Evolutionary conservation across 2,888 invertebrate species (phyloP), one percentile per base, ranked within the genome.

Genomic region (Maniola hyperantus): DNA sequence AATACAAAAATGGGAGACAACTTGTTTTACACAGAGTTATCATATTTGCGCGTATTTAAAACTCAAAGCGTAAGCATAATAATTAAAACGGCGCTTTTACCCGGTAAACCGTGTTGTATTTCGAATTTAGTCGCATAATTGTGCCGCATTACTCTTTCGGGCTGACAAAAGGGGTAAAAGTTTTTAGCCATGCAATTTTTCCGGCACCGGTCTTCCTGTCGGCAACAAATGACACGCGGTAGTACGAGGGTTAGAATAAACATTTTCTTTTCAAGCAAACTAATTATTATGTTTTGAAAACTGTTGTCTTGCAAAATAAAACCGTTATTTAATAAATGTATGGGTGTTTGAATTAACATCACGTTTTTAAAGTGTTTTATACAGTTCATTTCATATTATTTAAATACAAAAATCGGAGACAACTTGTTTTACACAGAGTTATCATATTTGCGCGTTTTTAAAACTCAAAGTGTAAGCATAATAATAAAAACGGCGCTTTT

Each of bases 181-280:
- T 64, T 70, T 69, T 71, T 68, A 67, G 71, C 65, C 71, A 71
- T 71, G 71, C 68, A 63, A 71, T 71, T 68, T 71, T 71, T 71
- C 71, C 68, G 68, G 64, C 68, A 62, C 53, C 65, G 67, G 60
- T 71, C 68, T 68, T 67, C 65, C 68, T 71, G 71, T 67, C 68
- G 68, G 62, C 66, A 69, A 71, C 71, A 68, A 69, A 71, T 69
- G 71, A 68, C 68, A 67, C 69, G 58, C 61, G 67, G 62, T 39
- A 67, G 62, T 33, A 65, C 55, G 51, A 15, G 39, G 55, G 15
- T 26, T 5, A 39, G 26, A 53, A 53, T 53, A 42, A 62, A 62
- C 39, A 53, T 62, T 53, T 57, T n/a, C 26, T 62, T 62, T 61
- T 42, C 42, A 61, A 62, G 42, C 20, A 39, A 51, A 51, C 50